Conservation (phyloP, 2,113 vertebrate species). For the Pomatorhinus ruficollis region DNA sequence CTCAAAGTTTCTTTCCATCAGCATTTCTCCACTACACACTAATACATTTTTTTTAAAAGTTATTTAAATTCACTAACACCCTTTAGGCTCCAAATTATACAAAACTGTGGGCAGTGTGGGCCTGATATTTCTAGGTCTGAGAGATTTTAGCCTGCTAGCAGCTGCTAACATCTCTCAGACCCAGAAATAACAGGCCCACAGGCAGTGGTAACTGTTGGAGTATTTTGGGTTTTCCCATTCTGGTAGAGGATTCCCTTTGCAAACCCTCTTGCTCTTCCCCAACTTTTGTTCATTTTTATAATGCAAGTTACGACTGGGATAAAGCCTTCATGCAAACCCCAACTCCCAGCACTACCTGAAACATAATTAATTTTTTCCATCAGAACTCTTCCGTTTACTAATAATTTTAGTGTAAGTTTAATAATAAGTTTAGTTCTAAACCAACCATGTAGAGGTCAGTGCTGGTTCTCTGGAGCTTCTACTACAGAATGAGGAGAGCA, state of each 20-base stretch:
- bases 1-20: neutral
- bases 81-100: neutral
- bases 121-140: too few species aligned
- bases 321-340: neutral
- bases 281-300: neutral
- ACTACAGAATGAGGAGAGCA: neutral
- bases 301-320: neutral
- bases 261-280: neutral
- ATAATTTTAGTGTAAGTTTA: neutral
- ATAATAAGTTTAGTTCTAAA: neutral
- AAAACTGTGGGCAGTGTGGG: neutral
- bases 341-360: neutral
- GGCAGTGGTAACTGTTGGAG: neutral
- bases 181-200: too few species aligned
- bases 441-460: neutral
- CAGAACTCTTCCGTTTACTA: neutral
- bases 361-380: rapidly evolving
- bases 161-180: too few species aligned
- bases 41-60: rapidly evolving
- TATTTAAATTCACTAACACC: neutral
- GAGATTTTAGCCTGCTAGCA: too few species aligned
- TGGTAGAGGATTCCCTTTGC: neutral
- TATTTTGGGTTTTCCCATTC: neutral
- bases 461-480: neutral
- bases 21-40: neutral